Evolutionary conservation across 1,140 invertebrate species (phyloP).

Genomic region (Heliconius hewitsoni): DNA sequence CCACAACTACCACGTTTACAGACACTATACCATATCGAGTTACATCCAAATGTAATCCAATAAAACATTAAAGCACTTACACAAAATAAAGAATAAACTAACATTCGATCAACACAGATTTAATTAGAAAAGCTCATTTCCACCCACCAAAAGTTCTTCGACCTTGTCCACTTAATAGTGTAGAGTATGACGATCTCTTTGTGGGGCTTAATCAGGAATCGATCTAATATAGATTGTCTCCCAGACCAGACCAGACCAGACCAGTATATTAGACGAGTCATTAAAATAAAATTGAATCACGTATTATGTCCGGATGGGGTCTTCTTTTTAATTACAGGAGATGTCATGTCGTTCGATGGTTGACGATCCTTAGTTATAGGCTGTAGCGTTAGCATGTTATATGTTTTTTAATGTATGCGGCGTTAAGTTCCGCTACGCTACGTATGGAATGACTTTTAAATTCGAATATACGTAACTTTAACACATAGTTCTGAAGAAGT

Average conservation of each 20-base stretch:
- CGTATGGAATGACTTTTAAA: no score
- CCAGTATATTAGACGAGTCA: constrained; percentile 44
- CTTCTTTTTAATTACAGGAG: constrained; percentile 75
- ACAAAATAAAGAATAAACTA: not conserved
- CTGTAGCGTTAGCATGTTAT: constrained; percentile 34
- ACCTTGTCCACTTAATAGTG: constrained; percentile 9
- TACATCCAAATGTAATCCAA: not conserved
- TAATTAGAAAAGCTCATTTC: constrained; percentile 16
- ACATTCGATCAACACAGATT: not conserved
- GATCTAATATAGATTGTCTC: constrained; percentile 52
- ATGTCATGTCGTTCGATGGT: constrained; percentile 59
- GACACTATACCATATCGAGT: no score
- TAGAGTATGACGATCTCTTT: constrained; percentile 22
- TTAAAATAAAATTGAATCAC: constrained; percentile 72
- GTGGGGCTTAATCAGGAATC: constrained; percentile 32
- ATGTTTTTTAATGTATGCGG: not conserved
- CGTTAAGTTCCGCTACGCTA: no score
- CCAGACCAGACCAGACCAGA: constrained; percentile 14
- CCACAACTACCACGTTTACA: no score
- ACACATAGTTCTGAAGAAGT: no score
- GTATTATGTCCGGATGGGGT: constrained; percentile 65
- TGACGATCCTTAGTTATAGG: constrained; percentile 40
- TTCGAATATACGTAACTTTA: no score
- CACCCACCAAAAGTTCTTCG: not conserved
- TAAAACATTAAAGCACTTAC: not conserved